Percentiles rank a stretch among this genome's conserved stretches.
phyloP scores from a whole-genome alignment of 1,140 invertebrate species.

The Cecropterus lyciades region DNA sequence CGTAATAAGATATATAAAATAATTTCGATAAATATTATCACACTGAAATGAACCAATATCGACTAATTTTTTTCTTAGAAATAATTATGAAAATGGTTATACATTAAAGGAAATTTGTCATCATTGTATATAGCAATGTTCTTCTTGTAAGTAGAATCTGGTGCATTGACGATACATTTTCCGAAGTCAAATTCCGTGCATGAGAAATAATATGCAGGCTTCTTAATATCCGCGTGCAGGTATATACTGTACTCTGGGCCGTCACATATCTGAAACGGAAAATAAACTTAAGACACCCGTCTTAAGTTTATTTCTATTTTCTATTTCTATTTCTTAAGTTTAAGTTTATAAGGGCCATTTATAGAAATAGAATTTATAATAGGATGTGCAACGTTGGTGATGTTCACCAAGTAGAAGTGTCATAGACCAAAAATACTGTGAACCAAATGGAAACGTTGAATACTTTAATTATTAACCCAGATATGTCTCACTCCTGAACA shows the following conservation, averaged over 20 bases:
- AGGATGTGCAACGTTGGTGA: too few relatives aligned
- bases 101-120: conserved; percentile 52
- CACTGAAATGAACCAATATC: neutral
- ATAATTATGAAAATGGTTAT: neutral
- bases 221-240: conserved; percentile 69
- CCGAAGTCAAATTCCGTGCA: conserved; percentile 69
- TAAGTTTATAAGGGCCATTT: too few relatives aligned
- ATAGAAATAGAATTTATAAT: too few relatives aligned
- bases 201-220: conserved; percentile 67
- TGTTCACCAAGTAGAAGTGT: too few relatives aligned
- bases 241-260: conserved; percentile 69
- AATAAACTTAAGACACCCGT: too few relatives aligned
- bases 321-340: too few relatives aligned
- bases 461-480: too few relatives aligned
- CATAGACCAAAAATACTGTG: too few relatives aligned
- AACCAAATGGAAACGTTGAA: too few relatives aligned
- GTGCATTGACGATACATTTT: conserved; percentile 73
- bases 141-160: conserved; percentile 70
- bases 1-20: conserved; percentile 46
- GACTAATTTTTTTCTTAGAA: too few relatives aligned
- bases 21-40: conserved; percentile 17
- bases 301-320: too few relatives aligned
- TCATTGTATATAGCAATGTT: conserved; percentile 66
- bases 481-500: too few relatives aligned
- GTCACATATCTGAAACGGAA: conserved; percentile 63